Evolutionary conservation across 2,797 vertebrate species (phyloP).

Genomic region (Parambassis ranga): DNA sequence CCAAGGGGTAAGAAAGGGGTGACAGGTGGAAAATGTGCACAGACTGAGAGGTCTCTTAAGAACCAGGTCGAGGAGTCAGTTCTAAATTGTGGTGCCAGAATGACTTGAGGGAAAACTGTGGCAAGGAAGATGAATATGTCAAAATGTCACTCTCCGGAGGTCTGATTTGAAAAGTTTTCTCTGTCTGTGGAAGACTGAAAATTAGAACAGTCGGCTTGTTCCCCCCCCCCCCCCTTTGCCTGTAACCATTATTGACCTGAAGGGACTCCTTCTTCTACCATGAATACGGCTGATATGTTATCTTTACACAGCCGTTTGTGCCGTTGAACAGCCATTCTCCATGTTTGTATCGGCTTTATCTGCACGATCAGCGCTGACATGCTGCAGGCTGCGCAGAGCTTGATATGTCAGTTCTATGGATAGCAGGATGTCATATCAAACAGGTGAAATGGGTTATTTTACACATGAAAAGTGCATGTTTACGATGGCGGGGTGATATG

Average conservation of each 20-base stretch:
- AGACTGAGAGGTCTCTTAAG: slow-evolving; percentile 62
- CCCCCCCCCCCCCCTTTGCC: neutral
- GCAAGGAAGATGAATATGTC: slow-evolving; percentile 70
- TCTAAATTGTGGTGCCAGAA: slow-evolving; percentile 72
- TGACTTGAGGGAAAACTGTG: slow-evolving; percentile 63
- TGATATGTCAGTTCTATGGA: slow-evolving; percentile 37
- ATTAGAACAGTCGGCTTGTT: slow-evolving; percentile 44
- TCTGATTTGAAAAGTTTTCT: slow-evolving; percentile 68
- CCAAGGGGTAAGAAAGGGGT: slow-evolving; percentile 66
- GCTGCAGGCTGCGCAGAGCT: slow-evolving; percentile 41
- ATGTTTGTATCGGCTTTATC: slow-evolving; percentile 37
- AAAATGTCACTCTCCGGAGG: slow-evolving; percentile 66
- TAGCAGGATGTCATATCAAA: slow-evolving; percentile 24
- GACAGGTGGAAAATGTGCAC: slow-evolving; percentile 71
- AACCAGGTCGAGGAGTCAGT: slow-evolving; percentile 56
- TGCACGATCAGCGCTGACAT: slow-evolving; percentile 38
- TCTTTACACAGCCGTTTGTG: slow-evolving; percentile 33
- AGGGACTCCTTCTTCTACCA: neutral
- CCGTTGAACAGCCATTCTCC: slow-evolving; percentile 17
- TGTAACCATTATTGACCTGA: slow-evolving; percentile 34
- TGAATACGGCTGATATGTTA: slow-evolving; percentile 46
- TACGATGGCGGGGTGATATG: slow-evolving; percentile 40
- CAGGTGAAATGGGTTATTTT: slow-evolving; percentile 51
- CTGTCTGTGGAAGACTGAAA: slow-evolving; percentile 30
- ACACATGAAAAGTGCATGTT: slow-evolving; percentile 47